phyloP scores from a whole-genome alignment of 2,888 invertebrate genomes.

The Neoitamus cyanurus region DNA sequence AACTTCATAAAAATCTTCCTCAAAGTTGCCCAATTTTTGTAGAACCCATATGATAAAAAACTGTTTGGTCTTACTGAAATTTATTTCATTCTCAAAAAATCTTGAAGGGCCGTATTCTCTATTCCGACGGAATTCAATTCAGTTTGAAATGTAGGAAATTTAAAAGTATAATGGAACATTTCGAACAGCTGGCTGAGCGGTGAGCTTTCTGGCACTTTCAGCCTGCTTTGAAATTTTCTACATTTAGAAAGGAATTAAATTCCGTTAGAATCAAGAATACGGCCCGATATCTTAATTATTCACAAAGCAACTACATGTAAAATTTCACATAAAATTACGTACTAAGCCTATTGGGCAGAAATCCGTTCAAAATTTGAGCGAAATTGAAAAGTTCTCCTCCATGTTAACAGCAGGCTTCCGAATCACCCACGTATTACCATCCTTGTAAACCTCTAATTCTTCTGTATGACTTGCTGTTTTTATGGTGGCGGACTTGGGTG shows the following conservation, averaged over 20 bases:
- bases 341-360: neutral
- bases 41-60: neutral
- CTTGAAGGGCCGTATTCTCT: too few species aligned
- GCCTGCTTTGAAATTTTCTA: too few species aligned
- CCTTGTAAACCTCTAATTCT: constrained; percentile 75
- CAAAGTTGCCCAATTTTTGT: too few species aligned
- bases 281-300: neutral
- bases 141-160: too few species aligned
- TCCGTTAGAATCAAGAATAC: too few species aligned
- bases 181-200: too few species aligned
- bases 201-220: too few species aligned
- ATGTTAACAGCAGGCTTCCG: constrained; percentile 89
- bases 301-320: neutral
- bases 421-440: constrained; percentile 77
- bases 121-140: too few species aligned
- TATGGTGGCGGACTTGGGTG: constrained; percentile 76
- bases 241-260: too few species aligned
- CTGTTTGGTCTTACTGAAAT: neutral
- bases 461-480: constrained; percentile 67
- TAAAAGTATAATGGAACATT: too few species aligned
- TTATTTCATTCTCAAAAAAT: neutral
- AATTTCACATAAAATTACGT: neutral
- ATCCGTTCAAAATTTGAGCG: constrained; percentile 65
- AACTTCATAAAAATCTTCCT: too few species aligned
- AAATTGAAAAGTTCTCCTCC: constrained; percentile 81